Base-by-base conservation (phyloP, 2,888 invertebrate species). In the Cheilosia variabilis region DNA sequence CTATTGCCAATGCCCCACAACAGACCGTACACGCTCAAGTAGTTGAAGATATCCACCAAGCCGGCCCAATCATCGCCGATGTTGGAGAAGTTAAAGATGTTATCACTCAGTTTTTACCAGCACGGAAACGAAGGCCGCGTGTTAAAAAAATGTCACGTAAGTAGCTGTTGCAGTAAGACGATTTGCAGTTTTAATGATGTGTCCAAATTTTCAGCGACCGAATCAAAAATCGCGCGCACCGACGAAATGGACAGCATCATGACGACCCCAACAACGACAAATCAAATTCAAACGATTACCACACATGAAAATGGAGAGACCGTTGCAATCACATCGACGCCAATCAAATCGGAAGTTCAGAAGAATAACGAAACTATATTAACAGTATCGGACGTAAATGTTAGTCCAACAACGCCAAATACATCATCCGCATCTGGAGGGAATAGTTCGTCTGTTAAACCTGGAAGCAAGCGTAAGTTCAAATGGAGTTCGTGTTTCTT, bases 41-140 rank as follows among this genome's bases (percentile, higher is more conserved):
- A 88, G 92, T 92, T 19, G 92, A 92, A 88, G 92, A 92, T 87
- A 92, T 93, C 19, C 91, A 91, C 63, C 91, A 92, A 65, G 87
- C 90, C 76, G 92, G 91, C 82, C 91, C 91, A 75, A 91, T 91
- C 89, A 92, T 91, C 88, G 88, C 91, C 81, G 91, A 92, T 75
- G 88, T 90, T 9, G 91, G 93, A 75, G 92, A 93, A 50, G 89
- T 89, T 88, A 93, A 87, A 77, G 91, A 92, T 88, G 92, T 91
- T 24, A 92, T 93, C 68, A 93, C 93, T 88, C 92, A 94, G 68
- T 93, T 93, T 88, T 92, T 93, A 76, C 93, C 93, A 37, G 92
- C 93, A 60, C 92, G 94, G 41, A 93, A 94, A 87, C 93, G 93
- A 69, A 94, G 93, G 89, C 94, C 93, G 80, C 92, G 94, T 87